These are phyloP conservation scores for Notospermus geniculatus DNA, from an alignment of 1,140 invertebrate genomes.

Conservation along the genomic window DNA sequence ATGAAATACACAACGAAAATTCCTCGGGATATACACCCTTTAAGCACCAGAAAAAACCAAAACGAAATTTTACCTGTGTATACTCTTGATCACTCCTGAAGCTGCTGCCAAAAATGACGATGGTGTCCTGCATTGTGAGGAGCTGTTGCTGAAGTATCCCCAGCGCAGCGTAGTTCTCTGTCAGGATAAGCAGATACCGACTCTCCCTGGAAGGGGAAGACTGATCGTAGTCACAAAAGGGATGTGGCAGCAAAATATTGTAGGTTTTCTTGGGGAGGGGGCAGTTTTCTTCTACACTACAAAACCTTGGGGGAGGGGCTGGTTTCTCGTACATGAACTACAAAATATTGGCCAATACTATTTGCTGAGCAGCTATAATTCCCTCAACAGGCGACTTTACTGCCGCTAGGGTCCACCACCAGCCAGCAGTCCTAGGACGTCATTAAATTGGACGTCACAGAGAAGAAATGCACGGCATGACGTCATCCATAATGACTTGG, in stretches of 20 bases:
- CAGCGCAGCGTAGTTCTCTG: conserved; percentile 46
- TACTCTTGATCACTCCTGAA: conserved; percentile 50
- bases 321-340: no score
- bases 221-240: background rate
- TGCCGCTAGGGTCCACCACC: no score
- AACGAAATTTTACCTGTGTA: conserved; percentile 37
- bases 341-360: no score
- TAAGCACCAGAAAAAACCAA: background rate
- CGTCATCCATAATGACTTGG: no score
- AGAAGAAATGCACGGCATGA: no score
- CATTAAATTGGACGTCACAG: no score
- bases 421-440: no score
- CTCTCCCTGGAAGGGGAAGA: conserved; percentile 35
- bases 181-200: conserved; percentile 47
- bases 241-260: background rate
- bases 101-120: conserved; percentile 50
- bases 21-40: background rate
- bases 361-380: no score
- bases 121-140: conserved; percentile 28
- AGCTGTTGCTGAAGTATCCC: conserved; percentile 43
- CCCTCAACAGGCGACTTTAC: no score
- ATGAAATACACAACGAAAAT: background rate
- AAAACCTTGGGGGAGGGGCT: no score
- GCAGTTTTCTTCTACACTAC: background rate
- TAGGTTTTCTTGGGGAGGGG: no score